Conservation (phyloP, 2,888 invertebrate species). For the Microchrysa polita region DNA sequence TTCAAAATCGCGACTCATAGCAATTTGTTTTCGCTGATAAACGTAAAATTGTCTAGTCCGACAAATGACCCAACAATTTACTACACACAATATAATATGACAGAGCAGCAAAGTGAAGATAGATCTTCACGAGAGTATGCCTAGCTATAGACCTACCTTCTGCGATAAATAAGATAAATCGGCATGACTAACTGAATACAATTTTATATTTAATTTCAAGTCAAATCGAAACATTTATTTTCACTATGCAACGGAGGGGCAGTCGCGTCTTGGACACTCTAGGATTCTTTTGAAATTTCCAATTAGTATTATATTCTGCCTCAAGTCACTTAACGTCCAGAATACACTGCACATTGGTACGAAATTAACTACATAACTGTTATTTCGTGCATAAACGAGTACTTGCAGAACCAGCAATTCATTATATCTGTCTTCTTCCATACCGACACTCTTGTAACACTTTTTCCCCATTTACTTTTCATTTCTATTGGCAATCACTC, state of each 20-base stretch:
- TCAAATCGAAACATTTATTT: slow-evolving; percentile 16
- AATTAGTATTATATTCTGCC: neutral
- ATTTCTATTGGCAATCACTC: slow-evolving; percentile 46
- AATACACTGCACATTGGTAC: neutral
- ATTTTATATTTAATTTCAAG: no score
- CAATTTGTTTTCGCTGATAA: slow-evolving; percentile 18
- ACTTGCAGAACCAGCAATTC: neutral
- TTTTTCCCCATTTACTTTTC: slow-evolving; percentile 47
- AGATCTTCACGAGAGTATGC: no score
- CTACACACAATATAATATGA: neutral
- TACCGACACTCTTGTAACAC: no score
- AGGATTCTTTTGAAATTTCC: slow-evolving; percentile 17
- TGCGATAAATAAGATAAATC: slow-evolving; percentile 14
- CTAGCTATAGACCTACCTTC: neutral
- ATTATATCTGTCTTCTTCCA: neutral
- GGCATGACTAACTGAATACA: slow-evolving; percentile 23
- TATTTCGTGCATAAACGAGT: neutral
- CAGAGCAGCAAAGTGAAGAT: neutral
- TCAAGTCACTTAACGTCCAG: neutral
- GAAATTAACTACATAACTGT: neutral
- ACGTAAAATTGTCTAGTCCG: neutral
- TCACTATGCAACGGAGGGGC: neutral
- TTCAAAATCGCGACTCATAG: neutral
- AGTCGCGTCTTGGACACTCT: slow-evolving; percentile 9
- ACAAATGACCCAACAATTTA: slow-evolving; percentile 4